These are phyloP conservation scores for Arrhopalites spinosus DNA, from an alignment of 2,888 invertebrate species.

Conservation along the genomic window DNA sequence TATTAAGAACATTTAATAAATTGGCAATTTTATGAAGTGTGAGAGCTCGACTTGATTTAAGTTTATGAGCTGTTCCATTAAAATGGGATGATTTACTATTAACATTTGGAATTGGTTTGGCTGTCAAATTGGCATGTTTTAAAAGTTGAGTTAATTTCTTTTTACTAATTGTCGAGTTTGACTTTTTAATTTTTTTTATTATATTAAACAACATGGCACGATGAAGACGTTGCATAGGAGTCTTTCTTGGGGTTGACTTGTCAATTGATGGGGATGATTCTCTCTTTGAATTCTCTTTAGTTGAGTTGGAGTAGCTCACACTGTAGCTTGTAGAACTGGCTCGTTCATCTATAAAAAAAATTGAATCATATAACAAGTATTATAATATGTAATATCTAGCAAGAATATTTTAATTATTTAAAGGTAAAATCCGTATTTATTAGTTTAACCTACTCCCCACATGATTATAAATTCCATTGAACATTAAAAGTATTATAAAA, in stretches of 20 bases:
- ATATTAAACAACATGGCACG: conserved; percentile 25
- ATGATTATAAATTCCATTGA: background rate
- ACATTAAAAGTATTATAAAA: no score
- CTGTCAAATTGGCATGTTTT: conserved; percentile 22
- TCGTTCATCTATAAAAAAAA: conserved; percentile 8
- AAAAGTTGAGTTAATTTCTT: conserved; percentile 24
- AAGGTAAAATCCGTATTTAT: background rate
- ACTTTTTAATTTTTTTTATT: conserved; percentile 25
- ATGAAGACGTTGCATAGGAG: conserved; percentile 20
- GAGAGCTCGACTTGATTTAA: conserved; percentile 7
- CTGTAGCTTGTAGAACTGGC: conserved; percentile 21
- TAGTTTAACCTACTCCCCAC: background rate
- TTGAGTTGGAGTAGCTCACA: conserved; percentile 27
- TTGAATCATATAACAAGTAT: background rate
- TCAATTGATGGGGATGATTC: conserved; percentile 1
- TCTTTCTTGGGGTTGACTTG: background rate
- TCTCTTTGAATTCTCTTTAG: conserved; percentile 34
- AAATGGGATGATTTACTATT: conserved; percentile 28
- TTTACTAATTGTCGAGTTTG: conserved; percentile 19
- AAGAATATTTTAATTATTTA: background rate
- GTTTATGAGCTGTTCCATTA: conserved; percentile 32
- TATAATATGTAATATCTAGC: background rate
- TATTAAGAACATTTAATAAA: conserved; percentile 1
- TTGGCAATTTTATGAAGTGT: conserved; percentile 18
- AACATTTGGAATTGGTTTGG: background rate